Percentiles rank a stretch among this genome's conserved stretches.
These are phyloP conservation scores for Drosophila prolongata DNA, from an alignment of 2,888 invertebrate species.

Conservation along the genomic window DNA sequence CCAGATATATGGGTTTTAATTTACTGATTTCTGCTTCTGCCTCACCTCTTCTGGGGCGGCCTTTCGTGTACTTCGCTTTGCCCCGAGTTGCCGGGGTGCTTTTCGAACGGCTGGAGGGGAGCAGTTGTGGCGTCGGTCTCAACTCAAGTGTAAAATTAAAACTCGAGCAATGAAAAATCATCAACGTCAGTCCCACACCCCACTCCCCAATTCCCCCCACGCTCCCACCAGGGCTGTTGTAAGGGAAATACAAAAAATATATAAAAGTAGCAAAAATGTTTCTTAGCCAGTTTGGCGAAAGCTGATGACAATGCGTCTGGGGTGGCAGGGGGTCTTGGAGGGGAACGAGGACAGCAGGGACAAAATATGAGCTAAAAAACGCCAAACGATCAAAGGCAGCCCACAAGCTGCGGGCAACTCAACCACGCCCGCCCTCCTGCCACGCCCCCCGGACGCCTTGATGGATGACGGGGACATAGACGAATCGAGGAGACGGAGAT, in stretches of 20 bases:
- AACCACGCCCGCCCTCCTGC: conserved; percentile 31
- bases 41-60: neutral
- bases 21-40: conserved; percentile 20
- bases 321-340: conserved; percentile 17
- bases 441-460: conserved; percentile 26
- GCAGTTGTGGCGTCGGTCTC: conserved; percentile 56
- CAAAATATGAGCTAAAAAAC: conserved; percentile 65
- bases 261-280: conserved; percentile 63
- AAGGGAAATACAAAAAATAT: conserved; percentile 31
- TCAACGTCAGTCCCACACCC: conserved; percentile 72
- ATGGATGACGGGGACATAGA: conserved; percentile 40
- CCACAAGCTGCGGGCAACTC: conserved; percentile 61
- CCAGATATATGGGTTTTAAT: conserved; percentile 23
- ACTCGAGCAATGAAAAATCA: conserved; percentile 83
- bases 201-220: conserved; percentile 5
- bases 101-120: conserved; percentile 23
- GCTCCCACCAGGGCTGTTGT: conserved; percentile 31
- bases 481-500: conserved; percentile 28
- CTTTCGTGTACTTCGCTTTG: conserved; percentile 24
- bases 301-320: conserved; percentile 60
- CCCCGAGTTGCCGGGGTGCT: conserved; percentile 13
- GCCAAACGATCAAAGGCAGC: conserved; percentile 73
- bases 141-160: conserved; percentile 84
- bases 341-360: conserved; percentile 20
- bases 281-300: conserved; percentile 27